Evolutionary conservation across 2,113 vertebrate species (phyloP), one percentile per base, ranked within the genome.

Genomic region (Cyanistes caeruleus): DNA sequence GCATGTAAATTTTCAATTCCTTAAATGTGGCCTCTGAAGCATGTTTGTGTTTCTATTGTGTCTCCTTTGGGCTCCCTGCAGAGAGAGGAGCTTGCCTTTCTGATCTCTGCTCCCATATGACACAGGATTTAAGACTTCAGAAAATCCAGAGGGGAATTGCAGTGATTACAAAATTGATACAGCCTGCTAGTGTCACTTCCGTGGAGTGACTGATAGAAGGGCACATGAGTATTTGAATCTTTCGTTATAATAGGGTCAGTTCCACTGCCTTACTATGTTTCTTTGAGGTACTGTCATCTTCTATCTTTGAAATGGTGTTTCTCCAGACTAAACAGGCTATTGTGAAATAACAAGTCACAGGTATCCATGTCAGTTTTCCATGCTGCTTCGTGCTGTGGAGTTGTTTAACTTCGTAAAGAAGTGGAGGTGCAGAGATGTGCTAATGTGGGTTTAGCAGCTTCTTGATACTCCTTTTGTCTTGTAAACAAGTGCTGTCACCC

Each of bases 211-310:
- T 75, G 22, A 9, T 43, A 43, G 35, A 70, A 74, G 4, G 13
- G 7, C 6, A 39, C 7, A 5, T 24, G 17, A 20, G 8, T 46
- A 46, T 46, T 75, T 33, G 21, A 46, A 23, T 48, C 19, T 81
- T 53, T 22, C 0, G 0, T 19, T 70, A 39, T 64, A 64, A 11
- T 1, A 41, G 51, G 9, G 7, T 60, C 13, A 74, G 13, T 35
- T 31, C 41, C 10, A 1, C 19, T 80, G 22, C 53, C 44, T 46
- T 17, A 39, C 13, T 14, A 1, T 48, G 9, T 37, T 70, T 25
- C 10, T 73, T 43, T 60, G 22, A 33, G 16, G 24, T 60, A 11
- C 14, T 75, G 7, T 69, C 0, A 0, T 30, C 4, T 25, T 74
- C 41, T 41, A 1, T 33, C 19, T 79, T 80, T 16, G 1, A 46